A percentile compares a stretch with the other conserved stretches of the same genome.
These are phyloP conservation scores for Spizella passerina DNA, from an alignment of 2,797 vertebrate species.

Conservation along the genomic window DNA sequence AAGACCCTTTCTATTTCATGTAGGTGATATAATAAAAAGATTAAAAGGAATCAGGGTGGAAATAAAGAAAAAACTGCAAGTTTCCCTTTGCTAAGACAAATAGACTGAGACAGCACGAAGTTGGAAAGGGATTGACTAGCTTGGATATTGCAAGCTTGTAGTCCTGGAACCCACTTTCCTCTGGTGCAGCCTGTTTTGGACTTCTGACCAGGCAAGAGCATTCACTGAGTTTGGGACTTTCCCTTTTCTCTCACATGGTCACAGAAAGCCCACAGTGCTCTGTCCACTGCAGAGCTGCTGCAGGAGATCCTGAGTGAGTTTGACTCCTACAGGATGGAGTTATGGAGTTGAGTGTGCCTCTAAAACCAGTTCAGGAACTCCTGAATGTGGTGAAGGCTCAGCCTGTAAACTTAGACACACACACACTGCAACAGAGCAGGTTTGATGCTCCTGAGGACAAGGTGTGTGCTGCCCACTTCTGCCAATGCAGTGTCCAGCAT, in stretches of 20 bases:
- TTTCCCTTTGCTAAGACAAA: not conserved
- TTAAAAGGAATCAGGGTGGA: not conserved
- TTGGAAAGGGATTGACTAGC: not conserved
- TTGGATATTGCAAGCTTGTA: not conserved
- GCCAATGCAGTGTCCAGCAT: fast-evolving
- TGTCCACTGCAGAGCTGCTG: not conserved
- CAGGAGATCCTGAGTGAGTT: not conserved
- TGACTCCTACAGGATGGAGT: not conserved
- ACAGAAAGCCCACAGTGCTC: not conserved
- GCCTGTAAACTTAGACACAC: not conserved
- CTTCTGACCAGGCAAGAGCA: not conserved
- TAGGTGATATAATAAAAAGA: not conserved
- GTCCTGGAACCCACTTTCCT: not conserved
- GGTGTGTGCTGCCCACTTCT: not conserved
- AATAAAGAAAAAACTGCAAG: not conserved
- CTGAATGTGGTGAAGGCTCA: not conserved
- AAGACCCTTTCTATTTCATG: not conserved
- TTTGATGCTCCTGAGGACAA: fast-evolving
- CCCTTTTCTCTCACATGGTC: not conserved
- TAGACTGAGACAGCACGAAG: not conserved
- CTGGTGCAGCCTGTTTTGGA: not conserved
- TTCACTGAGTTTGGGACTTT: not conserved
- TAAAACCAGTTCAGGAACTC: not conserved
- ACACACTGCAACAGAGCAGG: not conserved
- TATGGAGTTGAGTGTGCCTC: not conserved